These are phyloP conservation scores for Syritta pipiens DNA, from an alignment of 2,888 invertebrate species.

Conservation along the genomic window DNA sequence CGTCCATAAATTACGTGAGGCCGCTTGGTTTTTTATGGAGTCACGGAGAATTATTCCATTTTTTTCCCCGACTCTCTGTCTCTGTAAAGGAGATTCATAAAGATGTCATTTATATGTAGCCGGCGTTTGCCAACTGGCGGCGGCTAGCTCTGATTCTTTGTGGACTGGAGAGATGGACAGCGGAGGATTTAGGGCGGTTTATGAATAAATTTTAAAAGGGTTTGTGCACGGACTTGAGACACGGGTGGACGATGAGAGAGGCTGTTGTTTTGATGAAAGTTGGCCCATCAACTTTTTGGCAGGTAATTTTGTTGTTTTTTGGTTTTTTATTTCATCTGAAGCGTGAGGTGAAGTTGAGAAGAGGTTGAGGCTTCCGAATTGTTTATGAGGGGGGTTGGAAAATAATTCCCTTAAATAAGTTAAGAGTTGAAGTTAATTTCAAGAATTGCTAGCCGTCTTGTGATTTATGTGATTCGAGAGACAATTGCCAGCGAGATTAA, in stretches of 20 bases:
- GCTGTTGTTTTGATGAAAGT: conserved; percentile 36
- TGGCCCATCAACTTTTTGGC: conserved; percentile 51
- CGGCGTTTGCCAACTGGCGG: conserved; percentile 38
- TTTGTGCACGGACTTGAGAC: conserved; percentile 12
- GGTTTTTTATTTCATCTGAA: neutral
- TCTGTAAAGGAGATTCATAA: conserved; percentile 36
- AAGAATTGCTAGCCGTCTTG: conserved; percentile 17
- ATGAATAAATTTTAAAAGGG: conserved; percentile 18
- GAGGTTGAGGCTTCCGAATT: neutral
- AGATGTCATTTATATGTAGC: conserved; percentile 54
- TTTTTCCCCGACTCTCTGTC: conserved; percentile 13
- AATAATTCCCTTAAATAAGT: conserved; percentile 22
- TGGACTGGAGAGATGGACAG: neutral
- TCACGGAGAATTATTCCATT: conserved; percentile 28
- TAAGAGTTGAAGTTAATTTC: conserved; percentile 33
- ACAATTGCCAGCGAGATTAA: neutral
- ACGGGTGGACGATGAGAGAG: neutral
- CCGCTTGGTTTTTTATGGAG: conserved; percentile 29
- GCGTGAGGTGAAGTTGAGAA: neutral
- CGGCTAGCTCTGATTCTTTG: neutral
- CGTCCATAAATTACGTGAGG: conserved; percentile 37
- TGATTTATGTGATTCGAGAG: conserved; percentile 22
- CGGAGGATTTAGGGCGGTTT: neutral
- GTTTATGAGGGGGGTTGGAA: neutral
- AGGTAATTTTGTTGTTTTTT: conserved; percentile 45